Evolutionary conservation across 2,797 vertebrate species (phyloP).

Genomic region (Coreius guichenoti): DNA sequence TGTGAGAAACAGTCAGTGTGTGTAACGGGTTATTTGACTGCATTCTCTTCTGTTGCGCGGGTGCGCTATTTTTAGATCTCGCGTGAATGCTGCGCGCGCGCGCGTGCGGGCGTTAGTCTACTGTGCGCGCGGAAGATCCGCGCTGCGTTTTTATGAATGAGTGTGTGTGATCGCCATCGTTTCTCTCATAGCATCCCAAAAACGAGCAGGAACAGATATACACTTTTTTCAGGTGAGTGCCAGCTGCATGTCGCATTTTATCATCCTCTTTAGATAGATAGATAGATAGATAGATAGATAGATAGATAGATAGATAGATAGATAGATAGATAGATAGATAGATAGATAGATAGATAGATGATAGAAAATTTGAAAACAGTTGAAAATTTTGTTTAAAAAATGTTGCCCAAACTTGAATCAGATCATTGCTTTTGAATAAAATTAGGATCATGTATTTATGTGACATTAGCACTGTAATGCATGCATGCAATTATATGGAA

Average conservation of each 20-base stretch:
- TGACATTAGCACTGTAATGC: neutral
- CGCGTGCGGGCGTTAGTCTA: neutral
- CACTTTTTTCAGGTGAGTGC: neutral
- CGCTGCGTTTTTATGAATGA: constrained; percentile 41
- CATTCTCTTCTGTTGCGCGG: constrained; percentile 44
- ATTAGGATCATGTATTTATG: too few species aligned
- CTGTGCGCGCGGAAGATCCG: neutral
- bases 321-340: constrained; percentile 14
- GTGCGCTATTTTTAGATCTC: constrained; percentile 54
- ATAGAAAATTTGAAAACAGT: too few species aligned
- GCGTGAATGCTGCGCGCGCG: neutral
- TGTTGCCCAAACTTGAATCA: neutral
- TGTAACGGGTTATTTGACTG: constrained; percentile 19
- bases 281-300: constrained; percentile 10
- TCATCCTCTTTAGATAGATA: neutral
- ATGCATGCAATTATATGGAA: neutral
- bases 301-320: constrained; percentile 30
- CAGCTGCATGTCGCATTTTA: neutral
- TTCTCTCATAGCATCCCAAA: neutral
- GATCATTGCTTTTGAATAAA: neutral
- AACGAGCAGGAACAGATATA: neutral
- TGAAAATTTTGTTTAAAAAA: neutral
- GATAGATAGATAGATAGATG: constrained; percentile 12
- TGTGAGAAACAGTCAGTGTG: constrained; percentile 4
- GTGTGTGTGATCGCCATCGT: constrained; percentile 7